These are phyloP conservation scores for Callaeas wilsoni DNA, from an alignment of 2,113 vertebrate genomes.

Conservation along the genomic window DNA sequence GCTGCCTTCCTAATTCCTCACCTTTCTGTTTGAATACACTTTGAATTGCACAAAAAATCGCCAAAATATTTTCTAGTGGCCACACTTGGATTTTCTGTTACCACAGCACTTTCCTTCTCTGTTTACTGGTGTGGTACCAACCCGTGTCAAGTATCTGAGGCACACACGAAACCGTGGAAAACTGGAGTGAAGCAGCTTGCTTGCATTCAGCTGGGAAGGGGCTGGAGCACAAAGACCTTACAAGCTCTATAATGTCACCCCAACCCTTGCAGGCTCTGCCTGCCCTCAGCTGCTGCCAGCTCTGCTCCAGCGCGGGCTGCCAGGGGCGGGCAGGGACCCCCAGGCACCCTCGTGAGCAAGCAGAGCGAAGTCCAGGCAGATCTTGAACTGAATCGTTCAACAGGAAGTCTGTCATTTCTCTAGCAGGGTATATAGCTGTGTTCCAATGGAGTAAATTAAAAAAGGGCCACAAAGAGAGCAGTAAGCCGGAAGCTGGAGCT, in stretches of 20 bases:
- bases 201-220: neutral
- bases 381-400: neutral
- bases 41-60: neutral
- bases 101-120: neutral
- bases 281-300: neutral
- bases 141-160: neutral
- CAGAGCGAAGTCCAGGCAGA: neutral
- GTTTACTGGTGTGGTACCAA: neutral
- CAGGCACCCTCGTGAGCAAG: neutral
- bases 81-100: neutral
- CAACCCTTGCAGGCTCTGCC: neutral
- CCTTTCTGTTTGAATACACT: neutral
- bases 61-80: neutral
- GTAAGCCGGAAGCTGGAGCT: neutral
- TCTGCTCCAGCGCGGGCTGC: neutral
- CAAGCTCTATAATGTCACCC: neutral
- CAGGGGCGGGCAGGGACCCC: neutral
- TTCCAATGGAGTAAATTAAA: neutral
- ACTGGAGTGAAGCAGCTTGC: neutral
- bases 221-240: neutral
- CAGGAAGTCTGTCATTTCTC: neutral
- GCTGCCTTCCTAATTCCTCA: neutral
- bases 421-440: neutral
- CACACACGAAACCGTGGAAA: neutral
- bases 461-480: neutral